Base-by-base conservation (phyloP, 2,113 vertebrate species). In the Fregata magnificens region DNA sequence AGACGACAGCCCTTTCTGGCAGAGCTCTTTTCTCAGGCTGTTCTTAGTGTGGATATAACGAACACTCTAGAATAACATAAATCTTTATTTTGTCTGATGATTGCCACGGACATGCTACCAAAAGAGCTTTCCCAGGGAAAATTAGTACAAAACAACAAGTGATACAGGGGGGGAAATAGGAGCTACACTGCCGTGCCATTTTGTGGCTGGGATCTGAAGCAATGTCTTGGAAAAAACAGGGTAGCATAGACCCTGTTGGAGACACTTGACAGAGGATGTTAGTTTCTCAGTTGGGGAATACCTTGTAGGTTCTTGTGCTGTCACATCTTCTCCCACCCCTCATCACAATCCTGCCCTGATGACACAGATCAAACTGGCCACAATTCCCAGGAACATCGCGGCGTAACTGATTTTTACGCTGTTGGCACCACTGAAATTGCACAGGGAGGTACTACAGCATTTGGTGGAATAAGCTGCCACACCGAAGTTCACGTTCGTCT, bases 401-500 rank as follows among this genome's bases (percentile, higher is more conserved):
- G 72, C 38, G 0, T 90, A 90, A 94, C 70, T 96, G 85, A 86
- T 71, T 15, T 86, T 74, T n/a, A 95, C 3, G 32, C 97, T 97
- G 97, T 90, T 97, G 92, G 96, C 96, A 2, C 96, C 96, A 4
- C 95, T 97, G 85, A 95, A 81, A 42, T 97, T 97, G 92, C 97
- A 97, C 13, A 96, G 50, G 71, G 85, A 86, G 58, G 45, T 74
- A 3, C 18, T 8, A 32, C 97, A 97, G 95, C 97, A 97, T n/a
- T 96, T 96, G 67, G 94, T 95, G 87, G 96, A 96, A 2, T 17
- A 62, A 8, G 92, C 55, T 0, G 95, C 95, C 79, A 94, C 5
- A 4, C 95, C 96, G 0, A 96, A 88, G 42, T 97, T 53, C 34
- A 94, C 26, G 1, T 96, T 96, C 0, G 95, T 29, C 59, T 96